Conservation (phyloP, 2,888 invertebrate species). For the Steromphala cineraria region DNA sequence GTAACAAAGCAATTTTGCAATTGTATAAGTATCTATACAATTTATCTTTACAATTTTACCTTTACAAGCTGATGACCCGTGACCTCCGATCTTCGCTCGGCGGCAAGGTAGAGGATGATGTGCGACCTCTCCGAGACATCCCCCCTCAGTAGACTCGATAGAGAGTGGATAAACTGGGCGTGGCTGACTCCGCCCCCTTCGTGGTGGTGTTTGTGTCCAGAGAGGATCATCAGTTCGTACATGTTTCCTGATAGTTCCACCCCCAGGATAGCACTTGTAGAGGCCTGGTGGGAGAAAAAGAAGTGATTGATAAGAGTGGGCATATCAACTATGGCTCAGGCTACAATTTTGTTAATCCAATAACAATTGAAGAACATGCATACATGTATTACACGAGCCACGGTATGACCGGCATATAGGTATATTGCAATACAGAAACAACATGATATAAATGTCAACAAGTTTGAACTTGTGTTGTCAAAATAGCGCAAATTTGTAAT, state of each 20-base stretch:
- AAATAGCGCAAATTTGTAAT: too few relatives aligned
- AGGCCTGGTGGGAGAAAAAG: constrained; percentile 21
- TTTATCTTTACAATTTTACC: too few relatives aligned
- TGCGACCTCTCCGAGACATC: constrained; percentile 30
- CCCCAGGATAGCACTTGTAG: constrained; percentile 29
- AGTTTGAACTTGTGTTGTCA: too few relatives aligned
- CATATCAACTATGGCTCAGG: too few relatives aligned
- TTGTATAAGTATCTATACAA: too few relatives aligned
- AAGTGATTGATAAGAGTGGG: background rate
- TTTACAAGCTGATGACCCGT: constrained; percentile 31
- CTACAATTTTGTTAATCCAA: too few relatives aligned
- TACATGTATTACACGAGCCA: too few relatives aligned
- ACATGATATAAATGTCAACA: too few relatives aligned
- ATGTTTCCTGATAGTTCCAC: constrained; percentile 23
- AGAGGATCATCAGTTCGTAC: constrained; percentile 32
- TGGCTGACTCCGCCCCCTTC: constrained; percentile 23
- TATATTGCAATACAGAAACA: too few relatives aligned
- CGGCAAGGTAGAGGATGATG: constrained; percentile 31
- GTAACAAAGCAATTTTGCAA: too few relatives aligned
- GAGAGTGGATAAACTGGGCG: constrained; percentile 30
- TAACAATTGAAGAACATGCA: too few relatives aligned
- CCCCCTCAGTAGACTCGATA: constrained; percentile 39
- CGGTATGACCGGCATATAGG: too few relatives aligned
- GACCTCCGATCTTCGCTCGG: constrained; percentile 21
- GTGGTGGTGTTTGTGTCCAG: background rate